Evolutionary conservation across 2,113 vertebrate genomes (phyloP), one percentile per base, ranked within the genome.

Genomic region (Ascaphus truei): DNA sequence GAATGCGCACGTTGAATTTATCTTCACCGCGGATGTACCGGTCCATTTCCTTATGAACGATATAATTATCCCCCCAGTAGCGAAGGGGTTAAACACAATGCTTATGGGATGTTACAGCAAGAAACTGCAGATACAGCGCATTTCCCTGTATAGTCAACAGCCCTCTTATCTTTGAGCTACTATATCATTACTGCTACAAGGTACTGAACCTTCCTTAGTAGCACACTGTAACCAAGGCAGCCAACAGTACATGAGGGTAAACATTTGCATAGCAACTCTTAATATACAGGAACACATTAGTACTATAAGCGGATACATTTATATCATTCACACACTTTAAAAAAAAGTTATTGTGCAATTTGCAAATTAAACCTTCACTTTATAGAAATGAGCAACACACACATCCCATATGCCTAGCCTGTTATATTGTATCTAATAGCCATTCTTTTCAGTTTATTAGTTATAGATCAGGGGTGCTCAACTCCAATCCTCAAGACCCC

Each of bases 191-290:
- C 83, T 80, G n/a, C n/a, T n/a, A n/a, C n/a, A 81, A 84, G 76
- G 77, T 72, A 76, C 77, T 75, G 77, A 83, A 82, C 77, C 80
- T 84, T 80, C 81, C 77, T 80, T 39, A 11, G 23, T 30, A 48
- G 20, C 33, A 58, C 23, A 75, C 82, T 63, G 48, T 47, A 27
- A 57, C 59, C 30, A 18, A 36, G 26, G 45, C 39, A 64, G 36
- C 29, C 33, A 50, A 62, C 59, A 64, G 57, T 58, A 59, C 37
- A 65, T 16, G 55, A 74, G 78, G 51, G 29, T 30, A 25, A 68
- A 71, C 22, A 76, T 72, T 29, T 72, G 72, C 77, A 69, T 68
- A 83, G 78, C 22, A 67, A 51, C 51, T 79, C 66, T 77, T 67
- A 66, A n/a, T 61, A 61, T 41, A 71, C 56, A 61, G 11, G 31